Evolutionary conservation across 2,113 vertebrate species (phyloP).

Genomic region (Cyprinodon variegatus): DNA sequence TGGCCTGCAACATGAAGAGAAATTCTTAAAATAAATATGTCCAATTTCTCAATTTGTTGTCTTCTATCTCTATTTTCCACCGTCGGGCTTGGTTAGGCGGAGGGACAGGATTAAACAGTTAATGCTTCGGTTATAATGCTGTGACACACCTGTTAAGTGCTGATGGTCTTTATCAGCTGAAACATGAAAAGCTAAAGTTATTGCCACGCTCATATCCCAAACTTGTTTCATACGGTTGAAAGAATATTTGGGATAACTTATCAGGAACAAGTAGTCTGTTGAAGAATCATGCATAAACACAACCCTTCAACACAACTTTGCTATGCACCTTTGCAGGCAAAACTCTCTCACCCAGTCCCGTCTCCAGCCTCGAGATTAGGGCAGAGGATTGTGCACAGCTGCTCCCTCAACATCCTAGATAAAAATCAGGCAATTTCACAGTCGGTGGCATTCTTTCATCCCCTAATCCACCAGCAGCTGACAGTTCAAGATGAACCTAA

Average conservation of each 20-base stretch:
- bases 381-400: slow-evolving; percentile 79
- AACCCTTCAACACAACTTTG: slow-evolving; percentile 28
- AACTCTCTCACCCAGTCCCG: slow-evolving; percentile 38
- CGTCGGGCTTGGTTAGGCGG: slow-evolving; percentile 53
- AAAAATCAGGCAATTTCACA: slow-evolving; percentile 84
- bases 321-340: slow-evolving; percentile 30
- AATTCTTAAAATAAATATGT: not conserved
- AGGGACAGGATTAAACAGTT: slow-evolving; percentile 65
- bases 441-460: slow-evolving; percentile 82
- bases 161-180: slow-evolving; percentile 44
- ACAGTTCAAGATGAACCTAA: slow-evolving; percentile 72
- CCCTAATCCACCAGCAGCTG: slow-evolving; percentile 76
- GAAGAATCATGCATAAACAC: slow-evolving; percentile 49
- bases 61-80: slow-evolving; percentile 46
- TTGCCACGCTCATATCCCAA: slow-evolving; percentile 27
- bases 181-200: slow-evolving; percentile 50
- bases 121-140: slow-evolving; percentile 65
- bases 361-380: slow-evolving; percentile 72
- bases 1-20: not conserved
- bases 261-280: slow-evolving; percentile 53
- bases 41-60: slow-evolving; percentile 38
- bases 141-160: slow-evolving; percentile 59
- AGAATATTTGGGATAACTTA: slow-evolving; percentile 51
- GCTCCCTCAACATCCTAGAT: slow-evolving; percentile 76
- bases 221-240: slow-evolving; percentile 44